phyloP scores from a whole-genome alignment of 2,113 vertebrate species.

The Seriola aureovittata region DNA sequence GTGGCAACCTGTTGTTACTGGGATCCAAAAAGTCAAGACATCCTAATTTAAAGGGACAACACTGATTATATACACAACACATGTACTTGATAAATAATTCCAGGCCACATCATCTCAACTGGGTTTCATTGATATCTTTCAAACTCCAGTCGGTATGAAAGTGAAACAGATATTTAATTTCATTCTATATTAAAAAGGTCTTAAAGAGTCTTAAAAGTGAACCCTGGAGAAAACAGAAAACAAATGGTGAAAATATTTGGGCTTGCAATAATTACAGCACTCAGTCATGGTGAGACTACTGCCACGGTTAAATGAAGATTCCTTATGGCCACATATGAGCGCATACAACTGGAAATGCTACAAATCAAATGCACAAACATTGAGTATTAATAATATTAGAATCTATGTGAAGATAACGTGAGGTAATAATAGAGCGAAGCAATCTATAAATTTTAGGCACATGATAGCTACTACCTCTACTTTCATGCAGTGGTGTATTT shows the following conservation, averaged over 20 bases:
- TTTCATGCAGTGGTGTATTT: background rate
- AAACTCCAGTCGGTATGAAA: background rate
- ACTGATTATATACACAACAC: conserved; percentile 42
- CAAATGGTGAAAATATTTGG: too few species aligned
- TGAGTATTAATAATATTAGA: background rate
- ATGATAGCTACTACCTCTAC: too few species aligned
- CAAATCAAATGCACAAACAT: background rate
- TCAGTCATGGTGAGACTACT: too few species aligned
- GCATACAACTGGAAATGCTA: background rate
- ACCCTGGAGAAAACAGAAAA: background rate
- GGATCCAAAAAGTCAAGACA: conserved; percentile 42
- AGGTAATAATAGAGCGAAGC: background rate
- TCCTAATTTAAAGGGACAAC: conserved; percentile 55
- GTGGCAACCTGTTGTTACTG: conserved; percentile 53
- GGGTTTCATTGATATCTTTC: background rate
- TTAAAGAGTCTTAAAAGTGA: background rate
- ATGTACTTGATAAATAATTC: background rate
- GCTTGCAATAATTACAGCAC: too few species aligned
- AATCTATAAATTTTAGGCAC: background rate
- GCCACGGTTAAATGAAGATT: background rate
- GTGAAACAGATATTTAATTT: background rate
- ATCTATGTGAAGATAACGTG: background rate
- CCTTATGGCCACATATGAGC: background rate
- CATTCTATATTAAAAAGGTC: background rate
- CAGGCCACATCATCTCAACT: too few species aligned